A percentile compares a stretch with the other conserved stretches of the same genome.
phyloP scores from a whole-genome alignment of 1,140 invertebrate species.

The Lucilia sericata region DNA sequence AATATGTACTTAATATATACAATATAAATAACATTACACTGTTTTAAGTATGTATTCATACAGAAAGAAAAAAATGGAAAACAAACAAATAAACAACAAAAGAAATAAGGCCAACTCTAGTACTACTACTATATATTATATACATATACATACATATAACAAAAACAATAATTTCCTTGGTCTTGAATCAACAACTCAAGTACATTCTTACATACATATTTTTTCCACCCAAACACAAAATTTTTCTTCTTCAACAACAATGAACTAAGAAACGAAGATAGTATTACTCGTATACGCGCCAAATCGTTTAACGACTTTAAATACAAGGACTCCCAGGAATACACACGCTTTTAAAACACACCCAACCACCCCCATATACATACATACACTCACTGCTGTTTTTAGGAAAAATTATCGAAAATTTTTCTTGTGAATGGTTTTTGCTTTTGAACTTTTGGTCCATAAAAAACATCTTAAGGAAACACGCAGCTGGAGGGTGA shows the following conservation, averaged over 20 bases:
- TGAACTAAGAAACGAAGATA: neutral
- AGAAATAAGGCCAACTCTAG: conserved; percentile 14
- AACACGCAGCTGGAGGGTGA: conserved; percentile 3
- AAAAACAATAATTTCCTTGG: conserved; percentile 30
- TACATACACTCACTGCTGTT: neutral
- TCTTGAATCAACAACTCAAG: conserved; percentile 29
- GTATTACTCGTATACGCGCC: conserved; percentile 19
- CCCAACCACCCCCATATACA: too few relatives aligned
- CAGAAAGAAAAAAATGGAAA: conserved; percentile 11
- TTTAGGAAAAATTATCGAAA: neutral
- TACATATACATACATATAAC: neutral
- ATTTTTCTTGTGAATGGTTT: conserved; percentile 17
- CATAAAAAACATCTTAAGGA: neutral
- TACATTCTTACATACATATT: neutral
- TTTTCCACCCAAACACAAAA: neutral
- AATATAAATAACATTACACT: neutral
- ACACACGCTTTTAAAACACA: neutral
- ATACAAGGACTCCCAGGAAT: neutral
- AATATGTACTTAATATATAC: neutral
- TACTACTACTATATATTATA: neutral
- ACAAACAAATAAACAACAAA: neutral
- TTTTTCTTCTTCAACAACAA: neutral
- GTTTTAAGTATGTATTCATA: conserved; percentile 17
- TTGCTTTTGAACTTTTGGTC: conserved; percentile 26
- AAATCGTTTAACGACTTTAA: conserved; percentile 15